Conservation (phyloP, 2,113 vertebrate genomes). For the Mesocricetus auratus region DNA sequence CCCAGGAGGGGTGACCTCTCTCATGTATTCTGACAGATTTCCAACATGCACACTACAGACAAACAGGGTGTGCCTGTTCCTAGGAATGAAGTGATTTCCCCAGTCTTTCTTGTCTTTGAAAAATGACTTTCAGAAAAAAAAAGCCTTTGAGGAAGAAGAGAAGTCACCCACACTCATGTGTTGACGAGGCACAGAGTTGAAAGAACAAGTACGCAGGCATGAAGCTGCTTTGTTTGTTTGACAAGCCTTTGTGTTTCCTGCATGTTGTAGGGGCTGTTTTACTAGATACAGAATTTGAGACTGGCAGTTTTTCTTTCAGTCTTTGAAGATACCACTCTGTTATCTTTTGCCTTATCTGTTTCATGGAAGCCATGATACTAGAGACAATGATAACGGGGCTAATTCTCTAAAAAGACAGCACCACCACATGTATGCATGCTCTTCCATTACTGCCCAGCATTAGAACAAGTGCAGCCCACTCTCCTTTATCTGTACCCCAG, state of each 20-base stretch:
- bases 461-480: not conserved
- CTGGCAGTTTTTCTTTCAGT: not conserved
- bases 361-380: not conserved
- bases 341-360: not conserved
- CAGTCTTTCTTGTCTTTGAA: not conserved
- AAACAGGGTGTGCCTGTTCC: not conserved
- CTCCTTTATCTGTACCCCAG: not conserved
- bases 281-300: not conserved
- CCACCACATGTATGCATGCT: too few species aligned
- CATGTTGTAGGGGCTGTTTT: not conserved
- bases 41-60: too few species aligned
- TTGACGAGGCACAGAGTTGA: not conserved
- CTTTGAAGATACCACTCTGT: not conserved
- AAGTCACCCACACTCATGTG: not conserved
- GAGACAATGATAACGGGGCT: not conserved
- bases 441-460: too few species aligned
- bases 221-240: not conserved
- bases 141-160: not conserved
- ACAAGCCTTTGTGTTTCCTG: not conserved
- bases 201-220: not conserved
- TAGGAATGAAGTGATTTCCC: not conserved
- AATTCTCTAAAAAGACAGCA: not conserved
- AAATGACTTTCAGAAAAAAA: not conserved
- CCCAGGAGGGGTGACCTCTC: not conserved
- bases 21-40: not conserved